Conservation (phyloP, 2,113 vertebrate species). For the Anoplopoma fimbria region DNA sequence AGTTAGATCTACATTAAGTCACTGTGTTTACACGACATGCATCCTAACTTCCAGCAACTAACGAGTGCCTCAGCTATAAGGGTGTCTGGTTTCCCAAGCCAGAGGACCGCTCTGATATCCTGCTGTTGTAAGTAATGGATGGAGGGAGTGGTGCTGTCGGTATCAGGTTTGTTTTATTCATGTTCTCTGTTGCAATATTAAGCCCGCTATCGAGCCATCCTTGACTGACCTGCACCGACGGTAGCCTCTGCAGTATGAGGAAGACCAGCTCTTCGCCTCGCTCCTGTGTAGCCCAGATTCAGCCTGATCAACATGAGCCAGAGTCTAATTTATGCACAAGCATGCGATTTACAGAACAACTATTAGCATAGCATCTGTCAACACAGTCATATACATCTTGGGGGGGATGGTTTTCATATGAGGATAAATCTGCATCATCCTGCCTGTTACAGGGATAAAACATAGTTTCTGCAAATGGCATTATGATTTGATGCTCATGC, state of each 20-base stretch:
- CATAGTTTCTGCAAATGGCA: neutral
- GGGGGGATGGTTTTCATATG: constrained; percentile 24
- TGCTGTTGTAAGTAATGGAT: constrained; percentile 71
- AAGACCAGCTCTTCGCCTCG: constrained; percentile 24
- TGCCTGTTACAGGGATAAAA: neutral
- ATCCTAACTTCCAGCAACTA: constrained; percentile 57
- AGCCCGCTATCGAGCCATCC: constrained; percentile 76
- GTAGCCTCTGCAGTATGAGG: constrained; percentile 61
- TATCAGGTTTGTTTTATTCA: constrained; percentile 80
- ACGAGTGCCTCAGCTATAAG: constrained; percentile 22
- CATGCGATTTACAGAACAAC: constrained; percentile 49
- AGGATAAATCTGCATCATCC: constrained; percentile 17
- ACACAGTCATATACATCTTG: constrained; percentile 5
- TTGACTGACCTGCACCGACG: constrained; percentile 67
- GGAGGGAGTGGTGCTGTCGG: constrained; percentile 60
- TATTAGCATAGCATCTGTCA: constrained; percentile 64
- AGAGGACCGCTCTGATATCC: constrained; percentile 47
- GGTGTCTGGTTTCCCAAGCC: constrained; percentile 50
- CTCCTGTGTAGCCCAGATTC: constrained; percentile 35
- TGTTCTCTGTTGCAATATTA: constrained; percentile 79
- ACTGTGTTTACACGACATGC: constrained; percentile 64
- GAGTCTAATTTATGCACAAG: constrained; percentile 61
- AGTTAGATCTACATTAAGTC: constrained; percentile 65
- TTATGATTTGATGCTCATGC: neutral
- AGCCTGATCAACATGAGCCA: constrained; percentile 34